Conservation (phyloP, 2,113 vertebrate species). For the Struthio camelus region DNA sequence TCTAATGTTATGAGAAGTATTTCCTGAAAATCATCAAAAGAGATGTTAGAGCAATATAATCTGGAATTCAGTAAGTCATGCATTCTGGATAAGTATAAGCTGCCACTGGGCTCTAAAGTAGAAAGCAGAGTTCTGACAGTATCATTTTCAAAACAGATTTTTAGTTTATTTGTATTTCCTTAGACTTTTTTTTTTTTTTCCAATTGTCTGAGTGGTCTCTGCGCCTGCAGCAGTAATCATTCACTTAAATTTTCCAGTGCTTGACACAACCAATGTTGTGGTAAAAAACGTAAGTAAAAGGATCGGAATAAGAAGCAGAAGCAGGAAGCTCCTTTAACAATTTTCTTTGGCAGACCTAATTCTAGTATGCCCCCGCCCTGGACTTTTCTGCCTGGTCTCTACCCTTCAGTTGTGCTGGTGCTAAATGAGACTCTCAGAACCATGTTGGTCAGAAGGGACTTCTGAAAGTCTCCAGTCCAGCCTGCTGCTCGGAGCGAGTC, state of each 20-base stretch:
- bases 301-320: neutral
- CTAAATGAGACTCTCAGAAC: neutral
- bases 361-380: accelerated
- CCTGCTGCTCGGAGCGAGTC: neutral
- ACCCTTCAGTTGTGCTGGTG: neutral
- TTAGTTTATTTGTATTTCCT: neutral
- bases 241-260: neutral
- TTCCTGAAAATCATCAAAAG: too few species aligned
- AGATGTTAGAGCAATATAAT: too few species aligned
- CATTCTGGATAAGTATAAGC: too few species aligned
- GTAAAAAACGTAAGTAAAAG: neutral
- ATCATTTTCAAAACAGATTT: neutral
- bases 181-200: neutral
- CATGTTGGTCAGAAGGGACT: accelerated
- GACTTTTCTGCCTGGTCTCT: neutral
- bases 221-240: neutral
- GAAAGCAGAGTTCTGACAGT: neutral
- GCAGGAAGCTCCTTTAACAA: neutral
- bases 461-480: neutral
- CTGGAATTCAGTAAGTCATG: too few species aligned
- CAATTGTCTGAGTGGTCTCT: neutral
- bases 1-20: too few species aligned
- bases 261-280: neutral
- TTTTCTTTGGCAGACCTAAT: neutral
- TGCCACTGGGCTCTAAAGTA: neutral